Evolutionary conservation across 2,888 invertebrate genomes (phyloP), one percentile per base, ranked within the genome.

Genomic region (Limnephilus rhombicus): DNA sequence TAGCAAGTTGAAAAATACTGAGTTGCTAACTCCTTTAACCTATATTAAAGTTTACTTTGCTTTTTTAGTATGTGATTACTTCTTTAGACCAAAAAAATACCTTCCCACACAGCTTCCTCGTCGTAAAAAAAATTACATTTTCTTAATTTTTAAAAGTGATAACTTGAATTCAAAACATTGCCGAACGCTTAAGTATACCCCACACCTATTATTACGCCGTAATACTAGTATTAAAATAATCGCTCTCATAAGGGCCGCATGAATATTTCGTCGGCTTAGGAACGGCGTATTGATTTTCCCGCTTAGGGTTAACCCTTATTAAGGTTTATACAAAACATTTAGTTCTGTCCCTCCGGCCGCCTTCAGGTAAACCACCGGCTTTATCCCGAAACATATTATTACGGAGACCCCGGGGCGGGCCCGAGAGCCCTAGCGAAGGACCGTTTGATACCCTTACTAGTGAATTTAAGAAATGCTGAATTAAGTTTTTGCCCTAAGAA

Each of bases 301-400:
- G 7, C 68, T 68, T 68, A 68, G 68, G 24, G 68, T 68, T 68
- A 68, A 68, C 68, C 24, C 53, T 18, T 68, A 68, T 68, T 68
- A 68, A 68, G 68, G 68, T n/a, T 68, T 68, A 68, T 68, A 68
- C 68, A n/a, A 68, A 68, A 68, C 68, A n/a, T 68, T 68, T n/a
- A 68, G 68, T 68, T 68, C 68, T 68, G n/a, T 68, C 68, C 68
- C 68, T 68, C 68, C 68, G 68, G 68, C 9, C 68, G 68, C 68
- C 68, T 68, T 68, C 68, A 68, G 68, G 68, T 68, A 68, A 68
- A 68, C 68, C 68, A 2, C 68, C 68, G 9, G 68, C 68, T 68
- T 68, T 68, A 68, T 68, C 68, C 68, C 24, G 24, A 24, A 68
- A 68, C 24, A 68, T 68, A 68, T 68, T 68, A 68, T 68, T 68